These are phyloP conservation scores for Melanostoma scalare DNA, from an alignment of 2,888 invertebrate genomes.

Conservation along the genomic window DNA sequence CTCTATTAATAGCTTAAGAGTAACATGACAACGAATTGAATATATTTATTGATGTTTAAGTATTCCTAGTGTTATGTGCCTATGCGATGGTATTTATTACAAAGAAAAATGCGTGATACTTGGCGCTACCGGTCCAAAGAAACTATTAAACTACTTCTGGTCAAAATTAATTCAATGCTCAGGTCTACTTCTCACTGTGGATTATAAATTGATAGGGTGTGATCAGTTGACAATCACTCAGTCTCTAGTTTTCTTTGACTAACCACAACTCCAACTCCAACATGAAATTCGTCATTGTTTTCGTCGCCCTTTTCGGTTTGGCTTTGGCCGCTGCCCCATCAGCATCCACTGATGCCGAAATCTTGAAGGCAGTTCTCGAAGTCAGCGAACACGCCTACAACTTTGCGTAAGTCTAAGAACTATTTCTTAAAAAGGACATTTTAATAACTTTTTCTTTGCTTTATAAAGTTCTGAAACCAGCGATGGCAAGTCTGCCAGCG, in stretches of 20 bases:
- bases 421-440: not conserved
- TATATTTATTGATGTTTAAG: no score
- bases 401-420: conserved; percentile 55
- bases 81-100: no score
- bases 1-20: no score
- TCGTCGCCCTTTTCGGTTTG: conserved; percentile 77
- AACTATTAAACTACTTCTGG: no score
- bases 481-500: conserved; percentile 83
- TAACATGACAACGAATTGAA: no score
- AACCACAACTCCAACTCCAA: conserved; percentile 63
- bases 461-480: conserved; percentile 85
- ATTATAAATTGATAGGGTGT: conserved; percentile 59
- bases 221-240: conserved; percentile 49
- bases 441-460: not conserved
- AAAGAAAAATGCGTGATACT: no score
- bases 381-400: conserved; percentile 48
- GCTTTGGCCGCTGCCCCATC: conserved; percentile 77
- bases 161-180: no score
- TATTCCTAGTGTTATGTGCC: no score
- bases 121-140: no score
- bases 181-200: conserved; percentile 8
- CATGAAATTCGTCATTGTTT: conserved; percentile 78
- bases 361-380: conserved; percentile 85
- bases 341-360: conserved; percentile 83
- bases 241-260: conserved; percentile 64